These are phyloP conservation scores for Rafetus swinhoei DNA, from an alignment of 2,113 vertebrate species.

Conservation along the genomic window DNA sequence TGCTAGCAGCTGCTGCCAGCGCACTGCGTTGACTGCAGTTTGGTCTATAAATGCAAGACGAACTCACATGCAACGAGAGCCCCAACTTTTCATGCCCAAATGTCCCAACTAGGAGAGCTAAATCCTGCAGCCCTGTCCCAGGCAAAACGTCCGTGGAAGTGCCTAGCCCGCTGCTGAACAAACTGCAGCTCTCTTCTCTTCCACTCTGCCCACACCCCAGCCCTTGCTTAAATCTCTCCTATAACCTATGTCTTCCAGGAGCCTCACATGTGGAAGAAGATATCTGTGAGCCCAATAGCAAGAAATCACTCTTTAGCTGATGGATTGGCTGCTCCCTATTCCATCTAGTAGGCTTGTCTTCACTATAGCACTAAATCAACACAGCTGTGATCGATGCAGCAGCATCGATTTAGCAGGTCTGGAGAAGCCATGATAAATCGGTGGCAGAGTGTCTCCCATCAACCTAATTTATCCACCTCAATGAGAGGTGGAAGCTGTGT, in stretches of 20 bases:
- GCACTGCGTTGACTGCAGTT: not conserved
- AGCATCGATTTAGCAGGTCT: too few relatives aligned
- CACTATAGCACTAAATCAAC: too few relatives aligned
- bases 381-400: too few relatives aligned
- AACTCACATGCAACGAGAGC: not conserved
- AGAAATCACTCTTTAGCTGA: not conserved
- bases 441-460: too few relatives aligned
- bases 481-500: too few relatives aligned
- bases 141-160: not conserved
- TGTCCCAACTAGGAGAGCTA: fast-evolving
- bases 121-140: fast-evolving
- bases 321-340: not conserved
- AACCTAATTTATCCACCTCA: too few relatives aligned
- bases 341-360: too few relatives aligned
- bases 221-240: not conserved
- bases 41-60: not conserved
- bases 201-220: not conserved
- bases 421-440: too few relatives aligned
- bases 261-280: not conserved
- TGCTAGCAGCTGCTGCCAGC: constrained; percentile 44
- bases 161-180: not conserved
- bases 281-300: not conserved
- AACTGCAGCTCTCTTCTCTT: not conserved
- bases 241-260: not conserved
- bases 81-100: not conserved